Conservation (phyloP, 2,797 vertebrate species). For the Pteropus rufus region DNA sequence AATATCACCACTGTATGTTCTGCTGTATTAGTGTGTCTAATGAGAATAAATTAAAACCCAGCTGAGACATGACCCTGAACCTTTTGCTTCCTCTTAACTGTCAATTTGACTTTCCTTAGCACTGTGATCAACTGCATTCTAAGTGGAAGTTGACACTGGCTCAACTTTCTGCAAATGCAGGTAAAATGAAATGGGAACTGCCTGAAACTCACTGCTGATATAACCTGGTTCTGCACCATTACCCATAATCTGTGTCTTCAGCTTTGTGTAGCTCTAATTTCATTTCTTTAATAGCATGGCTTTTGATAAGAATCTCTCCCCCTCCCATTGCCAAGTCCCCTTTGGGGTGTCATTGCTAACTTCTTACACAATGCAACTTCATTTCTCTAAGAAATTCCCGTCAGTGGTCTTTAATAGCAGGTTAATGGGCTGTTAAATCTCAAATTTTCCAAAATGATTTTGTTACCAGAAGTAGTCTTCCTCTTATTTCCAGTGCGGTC, state of each 20-base stretch:
- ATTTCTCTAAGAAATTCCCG: constrained; percentile 74
- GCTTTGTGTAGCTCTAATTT: constrained; percentile 72
- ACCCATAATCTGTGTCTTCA: constrained; percentile 73
- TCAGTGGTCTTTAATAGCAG: constrained; percentile 78
- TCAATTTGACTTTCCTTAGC: constrained; percentile 76
- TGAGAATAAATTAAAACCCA: constrained; percentile 78
- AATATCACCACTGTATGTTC: background rate
- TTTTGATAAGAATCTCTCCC: constrained; percentile 70
- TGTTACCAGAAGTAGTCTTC: constrained; percentile 64
- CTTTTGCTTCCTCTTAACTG: constrained; percentile 76
- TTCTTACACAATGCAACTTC: constrained; percentile 65
- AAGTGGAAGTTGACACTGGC: constrained; percentile 76
- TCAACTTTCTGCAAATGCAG: constrained; percentile 74
- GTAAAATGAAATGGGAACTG: constrained; percentile 75
- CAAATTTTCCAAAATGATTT: constrained; percentile 78
- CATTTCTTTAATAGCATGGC: constrained; percentile 75
- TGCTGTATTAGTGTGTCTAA: constrained; percentile 73
- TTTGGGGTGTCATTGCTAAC: constrained; percentile 65
- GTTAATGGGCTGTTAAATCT: constrained; percentile 83
- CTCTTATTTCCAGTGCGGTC: constrained; percentile 45
- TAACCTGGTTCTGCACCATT: constrained; percentile 79
- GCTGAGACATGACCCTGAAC: constrained; percentile 74
- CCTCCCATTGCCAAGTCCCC: background rate
- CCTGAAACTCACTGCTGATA: constrained; percentile 73
- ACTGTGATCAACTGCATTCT: constrained; percentile 76